Base-by-base conservation (phyloP, 2,888 invertebrate species). In the Mayetiola destructor region DNA sequence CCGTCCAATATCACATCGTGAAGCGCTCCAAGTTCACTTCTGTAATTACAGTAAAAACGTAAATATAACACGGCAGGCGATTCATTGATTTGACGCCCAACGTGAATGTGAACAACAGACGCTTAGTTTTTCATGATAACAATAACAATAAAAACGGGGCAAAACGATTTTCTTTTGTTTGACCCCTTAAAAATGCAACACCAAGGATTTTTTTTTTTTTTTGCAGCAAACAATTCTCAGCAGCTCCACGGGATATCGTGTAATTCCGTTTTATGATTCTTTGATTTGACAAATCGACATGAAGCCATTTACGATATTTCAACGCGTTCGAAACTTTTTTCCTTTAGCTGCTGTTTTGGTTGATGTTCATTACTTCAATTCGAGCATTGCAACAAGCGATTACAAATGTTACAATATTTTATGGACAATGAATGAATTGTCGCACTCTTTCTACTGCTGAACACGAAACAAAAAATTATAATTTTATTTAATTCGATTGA, bases 251-350 rank as follows among this genome's bases (percentile, higher is more conserved):
- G 48, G 48, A 48, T n/a, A 9, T 9, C 48, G 48, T 48, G 48
- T 48, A 48, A 48, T 48, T 48, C 48, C n/a, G n/a, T n/a, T 48
- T 48, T 48, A n/a, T 48, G 48, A 48, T 48, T 48, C 27, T 48
- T 48, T 48, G 48, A 48, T 48, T 48, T 48, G n/a, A 48, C 48
- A 48, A 48, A 48, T 48, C 48, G 48, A 48, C 48, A 48, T 48
- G 29, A n/a, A 27, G n/a, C 27, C 27, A 27, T 21, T 14, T 27
- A 27, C 14, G 4, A 48, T 48, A 27, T 48, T 48, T 27, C 27
- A 48, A 48, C 48, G 48, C 48, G 48, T 27, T n/a, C n/a, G n/a
- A n/a, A n/a, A n/a, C n/a, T n/a, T n/a, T n/a, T n/a, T n/a, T n/a
- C n/a, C n/a, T n/a, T n/a, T n/a, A n/a, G 27, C 39, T 27, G 27